Percentiles rank a stretch among this genome's conserved stretches.
Evolutionary conservation across 1,140 invertebrate species (phyloP).

Genomic region (Cataglyphis hispanica): DNA sequence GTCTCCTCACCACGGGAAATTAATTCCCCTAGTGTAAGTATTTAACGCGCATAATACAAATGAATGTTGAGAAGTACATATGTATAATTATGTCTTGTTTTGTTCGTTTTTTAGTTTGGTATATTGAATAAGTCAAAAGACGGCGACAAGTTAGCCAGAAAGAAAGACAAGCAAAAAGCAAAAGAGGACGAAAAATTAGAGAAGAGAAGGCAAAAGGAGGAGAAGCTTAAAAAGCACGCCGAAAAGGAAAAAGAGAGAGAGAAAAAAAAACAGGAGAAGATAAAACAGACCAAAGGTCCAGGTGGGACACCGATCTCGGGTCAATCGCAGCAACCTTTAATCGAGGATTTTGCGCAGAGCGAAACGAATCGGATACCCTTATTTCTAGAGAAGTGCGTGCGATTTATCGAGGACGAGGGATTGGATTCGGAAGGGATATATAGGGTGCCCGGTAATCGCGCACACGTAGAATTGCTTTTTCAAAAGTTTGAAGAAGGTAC

Average conservation of each 20-base stretch:
- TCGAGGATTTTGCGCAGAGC: conserved; percentile 91
- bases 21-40: conserved; percentile 90
- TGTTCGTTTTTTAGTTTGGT: conserved; percentile 85
- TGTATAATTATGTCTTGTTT: conserved; percentile 10
- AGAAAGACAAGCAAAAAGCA: conserved; percentile 91
- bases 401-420: conserved; percentile 97
- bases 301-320: conserved; percentile 85
- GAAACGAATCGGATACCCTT: conserved; percentile 94
- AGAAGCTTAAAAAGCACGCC: conserved; percentile 90
- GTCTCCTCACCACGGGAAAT: conserved; percentile 90
- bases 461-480: conserved; percentile 88
- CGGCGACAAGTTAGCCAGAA: conserved; percentile 89
- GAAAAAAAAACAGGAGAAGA: conserved; percentile 91
- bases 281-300: conserved; percentile 87
- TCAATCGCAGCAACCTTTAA: conserved; percentile 84
- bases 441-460: conserved; percentile 97
- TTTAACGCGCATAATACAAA: neutral
- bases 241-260: conserved; percentile 92
- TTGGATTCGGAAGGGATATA: conserved; percentile 98
- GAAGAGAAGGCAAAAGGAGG: conserved; percentile 91
- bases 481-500: conserved; percentile 74
- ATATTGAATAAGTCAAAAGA: conserved; percentile 89
- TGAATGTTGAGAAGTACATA: neutral
- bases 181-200: conserved; percentile 93
- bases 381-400: conserved; percentile 97